Evolutionary conservation across 1,140 invertebrate species (phyloP).

Genomic region (Cylas formicarius): DNA sequence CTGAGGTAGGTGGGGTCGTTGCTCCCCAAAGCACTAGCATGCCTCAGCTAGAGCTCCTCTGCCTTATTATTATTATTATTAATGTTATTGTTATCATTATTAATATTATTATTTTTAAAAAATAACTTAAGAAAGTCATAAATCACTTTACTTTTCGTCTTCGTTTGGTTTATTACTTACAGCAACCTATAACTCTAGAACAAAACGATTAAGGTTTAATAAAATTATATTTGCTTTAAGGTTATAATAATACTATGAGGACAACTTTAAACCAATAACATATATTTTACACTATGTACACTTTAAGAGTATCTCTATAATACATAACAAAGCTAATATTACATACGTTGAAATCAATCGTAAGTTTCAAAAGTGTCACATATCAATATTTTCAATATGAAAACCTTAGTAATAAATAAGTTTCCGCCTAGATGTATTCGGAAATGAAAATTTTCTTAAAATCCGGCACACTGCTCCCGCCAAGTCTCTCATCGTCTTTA

Average conservation of each 20-base stretch:
- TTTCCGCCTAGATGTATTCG: slow-evolving; percentile 43
- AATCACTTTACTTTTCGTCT: too few species aligned
- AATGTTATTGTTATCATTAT: too few species aligned
- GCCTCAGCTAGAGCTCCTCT: too few species aligned
- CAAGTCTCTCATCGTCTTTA: slow-evolving; percentile 33
- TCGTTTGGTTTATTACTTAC: too few species aligned
- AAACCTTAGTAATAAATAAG: background rate
- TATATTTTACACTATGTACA: background rate
- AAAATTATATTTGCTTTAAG: too few species aligned
- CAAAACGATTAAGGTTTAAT: too few species aligned
- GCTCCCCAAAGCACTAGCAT: too few species aligned
- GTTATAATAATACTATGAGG: slow-evolving; percentile 1
- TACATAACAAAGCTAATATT: background rate
- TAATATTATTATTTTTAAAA: too few species aligned
- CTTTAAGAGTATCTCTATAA: background rate
- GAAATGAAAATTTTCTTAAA: slow-evolving; percentile 51
- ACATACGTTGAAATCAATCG: background rate
- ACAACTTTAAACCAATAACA: background rate
- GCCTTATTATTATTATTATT: too few species aligned
- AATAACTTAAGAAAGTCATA: too few species aligned
- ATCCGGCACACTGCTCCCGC: slow-evolving; percentile 48
- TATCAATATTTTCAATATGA: background rate
- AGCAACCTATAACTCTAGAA: too few species aligned
- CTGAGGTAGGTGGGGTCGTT: too few species aligned
- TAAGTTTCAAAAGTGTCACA: background rate